Conservation (phyloP, 2,797 vertebrate genomes). For the Naso thynnoides region DNA sequence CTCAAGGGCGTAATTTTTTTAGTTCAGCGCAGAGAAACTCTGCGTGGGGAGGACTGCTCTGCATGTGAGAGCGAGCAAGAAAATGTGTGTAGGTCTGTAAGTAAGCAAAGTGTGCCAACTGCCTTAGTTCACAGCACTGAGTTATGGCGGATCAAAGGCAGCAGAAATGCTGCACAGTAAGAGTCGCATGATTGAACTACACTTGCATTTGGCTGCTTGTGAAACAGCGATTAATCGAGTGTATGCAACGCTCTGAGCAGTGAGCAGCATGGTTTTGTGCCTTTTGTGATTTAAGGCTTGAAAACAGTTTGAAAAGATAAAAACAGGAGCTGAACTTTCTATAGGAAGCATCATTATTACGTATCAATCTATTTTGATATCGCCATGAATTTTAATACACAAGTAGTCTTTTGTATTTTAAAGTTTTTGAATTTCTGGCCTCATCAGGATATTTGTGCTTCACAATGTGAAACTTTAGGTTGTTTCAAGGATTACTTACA, state of each 20-base stretch:
- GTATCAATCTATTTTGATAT: slow-evolving; percentile 9
- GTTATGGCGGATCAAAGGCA: slow-evolving; percentile 43
- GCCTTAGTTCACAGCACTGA: slow-evolving; percentile 29
- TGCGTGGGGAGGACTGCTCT: slow-evolving; percentile 42
- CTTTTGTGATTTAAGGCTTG: neutral
- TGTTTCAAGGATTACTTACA: neutral
- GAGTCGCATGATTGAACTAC: neutral
- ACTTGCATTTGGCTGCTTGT: slow-evolving; percentile 8
- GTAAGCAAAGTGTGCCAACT: slow-evolving; percentile 47
- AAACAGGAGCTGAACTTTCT: neutral
- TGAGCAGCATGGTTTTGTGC: neutral
- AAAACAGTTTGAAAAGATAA: slow-evolving; percentile 3
- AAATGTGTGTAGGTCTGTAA: slow-evolving; percentile 34
- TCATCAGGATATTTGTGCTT: neutral
- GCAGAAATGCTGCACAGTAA: slow-evolving; percentile 25
- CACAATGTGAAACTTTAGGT: neutral
- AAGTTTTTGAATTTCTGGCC: neutral
- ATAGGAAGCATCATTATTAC: neutral
- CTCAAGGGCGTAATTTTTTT: slow-evolving; percentile 55
- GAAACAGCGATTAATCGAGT: neutral
- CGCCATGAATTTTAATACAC: neutral
- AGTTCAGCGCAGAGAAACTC: slow-evolving; percentile 33
- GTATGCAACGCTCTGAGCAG: neutral
- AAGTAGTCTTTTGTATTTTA: neutral
- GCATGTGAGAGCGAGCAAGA: slow-evolving; percentile 22